Conservation (phyloP, 2,888 invertebrate species). For the Amblyjoppa proteus region DNA sequence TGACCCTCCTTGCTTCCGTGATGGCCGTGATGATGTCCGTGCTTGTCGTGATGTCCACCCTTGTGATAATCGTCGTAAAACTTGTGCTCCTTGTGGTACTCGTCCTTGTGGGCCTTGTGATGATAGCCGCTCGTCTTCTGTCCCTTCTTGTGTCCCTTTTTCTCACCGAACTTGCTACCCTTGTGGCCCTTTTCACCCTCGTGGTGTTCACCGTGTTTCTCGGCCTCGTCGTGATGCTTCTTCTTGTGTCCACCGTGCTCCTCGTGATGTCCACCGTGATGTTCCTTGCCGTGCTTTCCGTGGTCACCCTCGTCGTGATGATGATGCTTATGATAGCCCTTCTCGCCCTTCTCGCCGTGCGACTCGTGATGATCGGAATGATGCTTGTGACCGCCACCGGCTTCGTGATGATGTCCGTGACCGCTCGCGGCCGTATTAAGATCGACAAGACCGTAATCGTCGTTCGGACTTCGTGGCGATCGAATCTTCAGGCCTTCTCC, state of each 20-base stretch:
- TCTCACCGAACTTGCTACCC: conserved; percentile 92
- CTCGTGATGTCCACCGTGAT: conserved; percentile 87
- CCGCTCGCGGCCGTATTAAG: conserved; percentile 65
- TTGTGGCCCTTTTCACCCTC: conserved; percentile 92
- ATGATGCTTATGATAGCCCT: conserved; percentile 91
- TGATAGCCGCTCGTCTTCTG: conserved; percentile 93
- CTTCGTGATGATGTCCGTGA: conserved; percentile 79
- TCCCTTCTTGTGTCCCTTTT: conserved; percentile 94
- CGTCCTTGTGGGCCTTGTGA: conserved; percentile 93
- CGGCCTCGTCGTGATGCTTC: conserved; percentile 88
- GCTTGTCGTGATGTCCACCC: conserved; percentile 90
- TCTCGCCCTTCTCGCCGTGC: conserved; percentile 92
- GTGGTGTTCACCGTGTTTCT: conserved; percentile 88
- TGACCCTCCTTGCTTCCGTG: conserved; percentile 88
- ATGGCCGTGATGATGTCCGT: conserved; percentile 89
- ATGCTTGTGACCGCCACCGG: conserved; percentile 90
- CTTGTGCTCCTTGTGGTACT: conserved; percentile 89
- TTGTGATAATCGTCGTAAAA: conserved; percentile 91
- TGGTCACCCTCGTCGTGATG: conserved; percentile 90
- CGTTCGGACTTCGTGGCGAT: conserved; percentile 25
- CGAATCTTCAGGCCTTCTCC: conserved; percentile 18
- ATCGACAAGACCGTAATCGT: conserved; percentile 8
- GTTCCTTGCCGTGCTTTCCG: conserved; percentile 87
- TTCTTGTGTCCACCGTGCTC: conserved; percentile 89
- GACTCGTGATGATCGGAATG: conserved; percentile 90